Evolutionary conservation across 2,113 vertebrate genomes (phyloP).

Genomic region (Acinonyx jubatus): DNA sequence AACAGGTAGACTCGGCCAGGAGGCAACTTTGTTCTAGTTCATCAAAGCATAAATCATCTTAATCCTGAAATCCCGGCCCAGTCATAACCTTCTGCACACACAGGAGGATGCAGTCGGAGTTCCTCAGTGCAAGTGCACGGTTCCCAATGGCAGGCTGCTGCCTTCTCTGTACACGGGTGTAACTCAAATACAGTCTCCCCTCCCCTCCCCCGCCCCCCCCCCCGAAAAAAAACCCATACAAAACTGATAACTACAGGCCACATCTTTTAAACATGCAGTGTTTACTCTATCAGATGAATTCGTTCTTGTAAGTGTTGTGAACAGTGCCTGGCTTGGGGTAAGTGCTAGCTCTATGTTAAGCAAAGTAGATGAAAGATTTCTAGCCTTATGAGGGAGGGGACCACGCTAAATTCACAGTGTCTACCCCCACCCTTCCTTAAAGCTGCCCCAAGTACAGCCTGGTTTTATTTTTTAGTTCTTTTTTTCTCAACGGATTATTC

Average conservation of each 20-base stretch:
- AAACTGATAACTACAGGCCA: neutral
- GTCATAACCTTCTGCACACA: neutral
- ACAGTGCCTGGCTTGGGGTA: neutral
- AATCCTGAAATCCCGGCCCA: neutral
- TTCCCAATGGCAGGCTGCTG: neutral
- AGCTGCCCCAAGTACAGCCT: neutral
- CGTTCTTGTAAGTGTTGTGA: neutral
- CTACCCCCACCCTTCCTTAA: neutral
- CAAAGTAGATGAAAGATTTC: neutral
- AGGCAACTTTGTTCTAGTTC: neutral
- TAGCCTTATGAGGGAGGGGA: neutral
- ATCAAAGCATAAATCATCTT: conserved; percentile 26
- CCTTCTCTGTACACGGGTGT: neutral
- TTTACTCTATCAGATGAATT: neutral
- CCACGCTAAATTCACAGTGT: neutral
- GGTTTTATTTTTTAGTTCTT: neutral
- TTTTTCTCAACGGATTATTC: neutral
- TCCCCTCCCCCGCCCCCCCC: neutral
- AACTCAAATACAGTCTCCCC: neutral
- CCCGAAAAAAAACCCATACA: neutral
- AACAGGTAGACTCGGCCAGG: neutral
- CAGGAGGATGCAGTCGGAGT: neutral
- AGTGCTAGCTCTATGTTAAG: neutral
- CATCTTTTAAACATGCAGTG: neutral
- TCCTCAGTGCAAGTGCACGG: neutral